phyloP scores from a whole-genome alignment of 2,113 vertebrate genomes.

The Polypterus bichir region DNA sequence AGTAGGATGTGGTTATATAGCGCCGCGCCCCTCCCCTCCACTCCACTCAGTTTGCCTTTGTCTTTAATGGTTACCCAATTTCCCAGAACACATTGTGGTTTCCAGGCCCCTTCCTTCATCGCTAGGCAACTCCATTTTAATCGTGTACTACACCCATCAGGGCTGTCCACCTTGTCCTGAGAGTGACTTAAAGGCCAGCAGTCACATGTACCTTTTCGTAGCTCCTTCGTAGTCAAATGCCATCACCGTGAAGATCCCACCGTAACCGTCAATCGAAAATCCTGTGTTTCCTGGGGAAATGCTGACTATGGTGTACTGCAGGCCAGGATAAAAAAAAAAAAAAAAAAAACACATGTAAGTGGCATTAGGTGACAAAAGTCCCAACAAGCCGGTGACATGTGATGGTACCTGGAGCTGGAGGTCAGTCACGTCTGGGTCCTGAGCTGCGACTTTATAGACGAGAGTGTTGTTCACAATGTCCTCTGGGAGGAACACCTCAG shows the following conservation, averaged over 20 bases:
- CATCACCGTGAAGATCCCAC: slow-evolving; percentile 17
- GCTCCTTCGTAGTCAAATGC: slow-evolving; percentile 12
- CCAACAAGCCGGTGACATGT: neutral
- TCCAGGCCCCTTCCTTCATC: no score
- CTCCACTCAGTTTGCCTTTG: no score
- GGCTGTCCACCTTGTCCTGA: no score
- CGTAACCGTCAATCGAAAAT: slow-evolving; percentile 13
- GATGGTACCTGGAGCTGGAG: slow-evolving; percentile 20
- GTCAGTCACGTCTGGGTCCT: slow-evolving; percentile 23
- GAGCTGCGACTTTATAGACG: slow-evolving; percentile 24
- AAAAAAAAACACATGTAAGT: neutral
- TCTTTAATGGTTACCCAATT: no score
- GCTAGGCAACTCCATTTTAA: no score
- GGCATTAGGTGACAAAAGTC: slow-evolving; percentile 26
- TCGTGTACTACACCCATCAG: no score
- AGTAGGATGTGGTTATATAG: no score
- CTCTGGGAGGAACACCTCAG: slow-evolving; percentile 31
- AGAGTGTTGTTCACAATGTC: slow-evolving; percentile 16
- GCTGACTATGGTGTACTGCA: slow-evolving; percentile 13
- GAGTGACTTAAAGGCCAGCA: no score
- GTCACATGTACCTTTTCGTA: slow-evolving; percentile 15
- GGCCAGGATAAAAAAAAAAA: slow-evolving; percentile 3
- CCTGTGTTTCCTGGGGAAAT: slow-evolving; percentile 15
- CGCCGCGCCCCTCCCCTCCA: no score
- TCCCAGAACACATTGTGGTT: no score